Evolutionary conservation across 2,113 vertebrate species (phyloP), one percentile per base, ranked within the genome.

Genomic region (Merops nubicus): DNA sequence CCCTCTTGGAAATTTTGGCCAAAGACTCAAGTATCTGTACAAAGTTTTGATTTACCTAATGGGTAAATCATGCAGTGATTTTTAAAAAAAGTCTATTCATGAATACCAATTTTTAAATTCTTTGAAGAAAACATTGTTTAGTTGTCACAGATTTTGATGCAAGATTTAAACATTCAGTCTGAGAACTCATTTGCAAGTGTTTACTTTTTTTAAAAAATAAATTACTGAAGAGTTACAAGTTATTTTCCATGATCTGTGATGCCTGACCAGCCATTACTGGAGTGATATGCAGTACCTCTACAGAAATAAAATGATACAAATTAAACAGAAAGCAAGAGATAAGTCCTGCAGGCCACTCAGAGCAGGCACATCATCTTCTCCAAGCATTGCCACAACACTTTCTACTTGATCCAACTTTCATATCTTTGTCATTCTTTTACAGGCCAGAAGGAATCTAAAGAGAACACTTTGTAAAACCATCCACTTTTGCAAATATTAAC

Each of bases 271-370:
- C 8, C 2, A 19, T 51, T 15, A 50, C 43, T 43, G 15, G 33
- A 17, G 50, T 8, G 28, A 73, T 8, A 17, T 1, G 8, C 59
- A 18, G 33, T 21, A 20, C 9, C n/a, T 50, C 51, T 17, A 8
- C 8, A 29, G 50, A 56, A 56, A 17, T 7, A 0, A 56, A 40
- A 14, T 2, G 5, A 29, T 10, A 50, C 0, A 34, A 16, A 26
- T 43, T 38, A 51, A 19, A 38, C 6, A 12, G 33, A 73, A 65
- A 73, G 50, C 33, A n/a, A 38, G 28, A 36, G 40, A 5, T 10
- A 7, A 36, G 14, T 60, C 50, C 54, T 19, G 34, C 5, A 13
- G 6, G 21, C 40, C 7, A 1, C 89, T 65, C 43, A 12, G 43
- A 73, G 26, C 8, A 22, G 11, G n/a, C 38, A 65, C 22, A 6